A percentile compares a stretch with the other conserved stretches of the same genome.
Conservation (phyloP, 1,140 invertebrate species). For the Kradibia gibbosae region DNA sequence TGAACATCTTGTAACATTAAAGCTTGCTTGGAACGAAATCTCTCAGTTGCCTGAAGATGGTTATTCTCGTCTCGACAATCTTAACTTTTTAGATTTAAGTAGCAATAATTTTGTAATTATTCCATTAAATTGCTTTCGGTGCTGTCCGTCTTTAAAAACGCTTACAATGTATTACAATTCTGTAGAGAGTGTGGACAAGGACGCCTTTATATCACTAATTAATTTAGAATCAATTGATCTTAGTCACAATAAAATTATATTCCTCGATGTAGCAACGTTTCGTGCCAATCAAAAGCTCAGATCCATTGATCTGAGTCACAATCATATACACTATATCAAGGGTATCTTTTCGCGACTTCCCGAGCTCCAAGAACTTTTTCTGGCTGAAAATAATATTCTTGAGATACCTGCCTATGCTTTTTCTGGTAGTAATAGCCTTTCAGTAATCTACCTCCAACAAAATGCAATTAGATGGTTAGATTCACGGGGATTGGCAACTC, state of each 20-base stretch:
- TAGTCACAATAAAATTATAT: conserved; percentile 89
- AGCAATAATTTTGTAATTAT: conserved; percentile 88
- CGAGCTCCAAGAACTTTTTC: conserved; percentile 86
- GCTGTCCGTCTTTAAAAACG: conserved; percentile 84
- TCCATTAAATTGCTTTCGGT: conserved; percentile 83
- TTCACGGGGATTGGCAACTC: conserved; percentile 80
- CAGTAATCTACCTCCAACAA: conserved; percentile 89
- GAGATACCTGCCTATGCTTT: conserved; percentile 88
- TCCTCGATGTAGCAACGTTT: conserved; percentile 81
- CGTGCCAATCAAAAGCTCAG: conserved; percentile 81
- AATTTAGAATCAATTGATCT: conserved; percentile 88
- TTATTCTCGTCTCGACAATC: conserved; percentile 80
- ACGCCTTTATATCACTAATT: conserved; percentile 81
- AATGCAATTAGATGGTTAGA: conserved; percentile 83
- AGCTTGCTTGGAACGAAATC: conserved; percentile 89
- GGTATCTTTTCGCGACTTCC: conserved; percentile 86
- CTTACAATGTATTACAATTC: conserved; percentile 89
- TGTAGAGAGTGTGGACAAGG: conserved; percentile 83
- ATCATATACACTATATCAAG: conserved; percentile 88
- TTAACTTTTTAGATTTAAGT: conserved; percentile 86
- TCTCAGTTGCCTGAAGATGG: conserved; percentile 79
- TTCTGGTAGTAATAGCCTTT: conserved; percentile 81
- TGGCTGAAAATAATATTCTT: conserved; percentile 92
- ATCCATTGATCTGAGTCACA: conserved; percentile 89
- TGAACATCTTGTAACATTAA: conserved; percentile 80